Conservation (phyloP, 2,888 invertebrate species). For the Cryptophagus acutangulus region DNA sequence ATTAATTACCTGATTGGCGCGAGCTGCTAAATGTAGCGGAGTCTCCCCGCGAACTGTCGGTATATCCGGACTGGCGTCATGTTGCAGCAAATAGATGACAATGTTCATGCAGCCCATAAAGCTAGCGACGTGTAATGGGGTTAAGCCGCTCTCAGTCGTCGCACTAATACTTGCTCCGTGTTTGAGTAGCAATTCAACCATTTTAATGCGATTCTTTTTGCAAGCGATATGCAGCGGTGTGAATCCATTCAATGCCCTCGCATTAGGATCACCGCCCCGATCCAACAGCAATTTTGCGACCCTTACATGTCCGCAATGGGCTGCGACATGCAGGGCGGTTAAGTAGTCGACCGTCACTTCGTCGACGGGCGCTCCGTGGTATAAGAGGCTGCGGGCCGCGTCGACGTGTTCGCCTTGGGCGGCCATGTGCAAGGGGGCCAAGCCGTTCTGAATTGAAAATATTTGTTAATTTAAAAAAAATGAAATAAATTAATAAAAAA, state of each 20-base stretch:
- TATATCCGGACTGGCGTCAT: conserved; percentile 90
- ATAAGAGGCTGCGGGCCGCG: conserved; percentile 84
- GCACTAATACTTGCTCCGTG: conserved; percentile 83
- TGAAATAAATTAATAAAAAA: no score
- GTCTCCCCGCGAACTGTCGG: conserved; percentile 96
- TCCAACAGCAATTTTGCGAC: conserved; percentile 90
- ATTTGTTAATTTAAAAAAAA: no score
- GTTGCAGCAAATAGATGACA: conserved; percentile 89
- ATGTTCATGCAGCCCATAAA: conserved; percentile 99
- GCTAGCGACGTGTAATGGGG: conserved; percentile 94
- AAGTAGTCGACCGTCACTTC: conserved; percentile 98
- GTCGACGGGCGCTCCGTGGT: conserved; percentile 95
- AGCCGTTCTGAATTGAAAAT: no score
- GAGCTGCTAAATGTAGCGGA: conserved; percentile 90
- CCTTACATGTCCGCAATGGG: conserved; percentile 89
- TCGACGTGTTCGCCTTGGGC: conserved; percentile 98
- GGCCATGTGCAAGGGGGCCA: conserved; percentile 98
- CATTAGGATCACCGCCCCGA: conserved; percentile 94
- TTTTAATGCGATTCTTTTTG: conserved; percentile 96
- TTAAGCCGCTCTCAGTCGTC: conserved; percentile 78
- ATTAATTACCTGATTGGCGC: conserved; percentile 91
- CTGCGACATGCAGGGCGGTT: conserved; percentile 94
- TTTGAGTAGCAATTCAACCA: conserved; percentile 91
- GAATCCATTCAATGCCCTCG: conserved; percentile 94
- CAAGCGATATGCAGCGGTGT: conserved; percentile 98